Evolutionary conservation across 2,797 vertebrate genomes (phyloP), one percentile per base, ranked within the genome.

Genomic region (Sternarchorhynchus goeldii): DNA sequence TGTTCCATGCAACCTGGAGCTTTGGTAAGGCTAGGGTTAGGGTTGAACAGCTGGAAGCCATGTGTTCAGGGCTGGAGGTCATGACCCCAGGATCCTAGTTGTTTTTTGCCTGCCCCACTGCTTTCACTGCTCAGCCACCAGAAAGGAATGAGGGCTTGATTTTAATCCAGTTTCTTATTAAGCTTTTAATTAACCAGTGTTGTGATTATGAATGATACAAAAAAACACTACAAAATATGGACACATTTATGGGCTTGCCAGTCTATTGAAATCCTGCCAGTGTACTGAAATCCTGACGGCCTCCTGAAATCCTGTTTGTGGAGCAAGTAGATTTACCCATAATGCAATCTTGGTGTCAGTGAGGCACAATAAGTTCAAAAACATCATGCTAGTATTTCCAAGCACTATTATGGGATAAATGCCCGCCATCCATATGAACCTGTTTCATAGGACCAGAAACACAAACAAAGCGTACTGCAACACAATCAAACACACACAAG

Each of bases 171-270:
- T 62, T 80, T 29, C 83, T 84, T 74, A 83, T 45, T 80, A 69
- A 86, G 68, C 82, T 67, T 57, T 45, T 80, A 77, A 83, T 79
- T 80, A 73, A 79, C 76, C 79, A 77, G 64, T 82, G 79, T 86
- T 81, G 81, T 85, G 74, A 80, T 88, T 82, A 76, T 85, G 82
- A 88, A 76, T 87, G 83, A 84, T 36, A 16, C 17, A 25, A 25
- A 25, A 25, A 25, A 25, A 25, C 25, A 25, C 25, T 25, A 25
- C 25, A 25, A 25, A 25, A 25, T 25, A 1, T 1, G 25, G 1
- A 25, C 25, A 25, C 25, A 1, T 25, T 25, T 25, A 25, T 25
- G 25, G 0, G 25, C 56, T 78, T 18, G 7, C 41, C 68, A 41
- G 72, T 29, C 32, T 50, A 57, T 82, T 69, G 70, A 74, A 58